These are phyloP conservation scores for Sesamia inferens DNA, from an alignment of 2,888 invertebrate species.

Conservation along the genomic window DNA sequence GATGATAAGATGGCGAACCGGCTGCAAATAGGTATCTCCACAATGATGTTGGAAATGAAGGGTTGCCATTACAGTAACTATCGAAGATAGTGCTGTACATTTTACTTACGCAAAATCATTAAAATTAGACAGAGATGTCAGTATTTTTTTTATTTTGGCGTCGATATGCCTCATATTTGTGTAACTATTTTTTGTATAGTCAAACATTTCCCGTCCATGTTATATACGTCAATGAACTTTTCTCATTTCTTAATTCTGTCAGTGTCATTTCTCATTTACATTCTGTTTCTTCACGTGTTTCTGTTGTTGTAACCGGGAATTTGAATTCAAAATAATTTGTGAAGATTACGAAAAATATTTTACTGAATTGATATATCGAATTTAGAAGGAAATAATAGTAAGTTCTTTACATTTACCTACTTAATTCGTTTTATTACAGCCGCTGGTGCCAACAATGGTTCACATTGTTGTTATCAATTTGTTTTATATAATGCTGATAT, in stretches of 20 bases:
- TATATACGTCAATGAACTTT: too few relatives aligned
- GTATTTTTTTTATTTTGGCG: too few relatives aligned
- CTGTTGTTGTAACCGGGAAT: slow-evolving; percentile 23
- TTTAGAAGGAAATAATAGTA: background rate
- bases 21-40: too few relatives aligned
- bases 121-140: too few relatives aligned
- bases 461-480: background rate
- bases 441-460: background rate
- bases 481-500: background rate
- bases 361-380: slow-evolving; percentile 1
- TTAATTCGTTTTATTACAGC: background rate
- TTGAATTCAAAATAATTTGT: slow-evolving; percentile 9
- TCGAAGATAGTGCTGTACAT: too few relatives aligned
- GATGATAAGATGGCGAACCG: too few relatives aligned
- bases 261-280: background rate
- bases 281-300: background rate
- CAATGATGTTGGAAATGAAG: too few relatives aligned
- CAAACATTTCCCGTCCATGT: too few relatives aligned
- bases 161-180: too few relatives aligned
- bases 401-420: background rate
- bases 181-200: too few relatives aligned
- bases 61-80: too few relatives aligned
- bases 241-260: background rate
- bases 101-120: too few relatives aligned
- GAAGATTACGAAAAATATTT: slow-evolving; percentile 17